Conservation (phyloP, 2,797 vertebrate genomes). For the Denticeps clupeoides region DNA sequence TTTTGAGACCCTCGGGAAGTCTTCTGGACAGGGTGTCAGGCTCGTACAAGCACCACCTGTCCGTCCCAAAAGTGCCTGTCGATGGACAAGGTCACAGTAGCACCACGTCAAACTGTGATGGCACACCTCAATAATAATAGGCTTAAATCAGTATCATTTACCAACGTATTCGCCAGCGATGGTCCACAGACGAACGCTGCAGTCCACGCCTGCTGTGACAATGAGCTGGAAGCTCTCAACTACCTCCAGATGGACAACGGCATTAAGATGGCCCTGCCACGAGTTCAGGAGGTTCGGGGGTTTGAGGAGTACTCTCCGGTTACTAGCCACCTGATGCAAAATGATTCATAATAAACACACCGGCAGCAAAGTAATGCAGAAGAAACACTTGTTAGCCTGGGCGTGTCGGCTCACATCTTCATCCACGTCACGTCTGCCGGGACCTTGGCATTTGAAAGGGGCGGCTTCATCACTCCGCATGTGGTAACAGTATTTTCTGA, state of each 20-base stretch:
- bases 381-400: constrained; percentile 28
- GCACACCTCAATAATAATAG: no score
- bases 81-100: no score
- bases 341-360: neutral
- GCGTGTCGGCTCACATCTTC: constrained; percentile 9
- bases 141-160: no score
- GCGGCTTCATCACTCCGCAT: neutral
- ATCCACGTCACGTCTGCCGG: no score
- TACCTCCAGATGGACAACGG: constrained; percentile 25
- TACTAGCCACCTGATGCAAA: constrained; percentile 21
- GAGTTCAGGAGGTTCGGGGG: constrained; percentile 37
- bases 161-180: constrained; percentile 27
- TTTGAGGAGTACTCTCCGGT: constrained; percentile 35
- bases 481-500: constrained; percentile 37
- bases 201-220: constrained; percentile 35
- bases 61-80: no score
- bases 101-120: no score
- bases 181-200: constrained; percentile 30
- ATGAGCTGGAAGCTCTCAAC: constrained; percentile 34
- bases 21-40: no score
- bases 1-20: no score
- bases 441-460: neutral
- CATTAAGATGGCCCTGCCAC: constrained; percentile 41
- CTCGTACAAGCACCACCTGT: no score
- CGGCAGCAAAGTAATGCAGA: no score